Base-by-base conservation (phyloP, 2,888 invertebrate genomes). In the Lycia hirtaria region DNA sequence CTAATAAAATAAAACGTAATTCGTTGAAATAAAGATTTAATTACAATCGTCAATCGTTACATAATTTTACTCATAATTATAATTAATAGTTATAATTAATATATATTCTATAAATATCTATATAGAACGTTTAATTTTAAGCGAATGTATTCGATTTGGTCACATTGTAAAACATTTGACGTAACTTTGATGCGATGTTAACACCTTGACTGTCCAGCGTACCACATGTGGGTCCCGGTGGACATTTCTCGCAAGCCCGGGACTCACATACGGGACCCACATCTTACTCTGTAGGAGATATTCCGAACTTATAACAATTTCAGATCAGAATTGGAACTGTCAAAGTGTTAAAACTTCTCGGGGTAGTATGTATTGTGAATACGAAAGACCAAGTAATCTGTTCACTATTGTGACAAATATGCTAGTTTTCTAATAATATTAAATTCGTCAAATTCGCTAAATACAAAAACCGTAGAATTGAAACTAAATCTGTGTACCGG, bases 121-220 rank as follows among this genome's bases (percentile, higher is more conserved):
- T 90, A 89, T 87, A 89, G 89, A 88, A 90, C 87, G 87, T 89
- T 88, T 88, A 88, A 84, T 87, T 87, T 87, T 88, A 89, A 88
- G 91, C 87, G 87, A 90, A 88, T 88, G 91, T 89, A 88, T 90
- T 89, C 87, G 87, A 89, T 90, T 91, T 91, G 91, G 91, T 91
- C 91, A 90, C 88, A 83, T 83, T 78, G 67, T 80, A 79, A 69
- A 48, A 37, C 24, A 22, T 41, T 67, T 71, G 72, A 56, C 56
- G 67, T 56, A 54, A 64, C 62, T 62, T 71, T 59, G 55, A 66
- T 61, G 41, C 5, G n/a, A n/a, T n/a, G n/a, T n/a, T n/a, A n/a
- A n/a, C n/a, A n/a, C n/a, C n/a, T n/a, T n/a, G n/a, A n/a, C n/a
- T n/a, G n/a, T n/a, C n/a, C n/a, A n/a, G n/a, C n/a, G n/a, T n/a